Conservation (phyloP, 2,888 invertebrate species). For the Orthonevra nobilis region DNA sequence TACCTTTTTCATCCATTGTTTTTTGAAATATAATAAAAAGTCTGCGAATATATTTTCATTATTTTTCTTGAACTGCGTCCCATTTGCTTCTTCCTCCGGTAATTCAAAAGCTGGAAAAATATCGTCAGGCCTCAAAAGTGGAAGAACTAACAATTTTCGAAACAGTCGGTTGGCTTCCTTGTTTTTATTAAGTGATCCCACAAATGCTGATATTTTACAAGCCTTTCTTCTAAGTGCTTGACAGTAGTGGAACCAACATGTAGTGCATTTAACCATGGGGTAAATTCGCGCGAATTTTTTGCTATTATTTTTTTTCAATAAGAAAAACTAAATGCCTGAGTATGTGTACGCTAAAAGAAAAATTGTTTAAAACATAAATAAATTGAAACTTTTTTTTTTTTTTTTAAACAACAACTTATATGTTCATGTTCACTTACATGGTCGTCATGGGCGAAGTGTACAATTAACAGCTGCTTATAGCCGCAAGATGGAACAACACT, state of each 20-base stretch:
- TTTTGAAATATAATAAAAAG: too few relatives aligned
- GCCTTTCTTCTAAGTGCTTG: constrained; percentile 1
- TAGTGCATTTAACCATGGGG: background rate
- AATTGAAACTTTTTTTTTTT: too few relatives aligned
- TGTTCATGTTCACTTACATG: too few relatives aligned
- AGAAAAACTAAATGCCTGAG: constrained; percentile 1
- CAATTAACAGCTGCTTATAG: constrained; percentile 3
- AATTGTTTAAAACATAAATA: too few relatives aligned
- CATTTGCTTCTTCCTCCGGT: background rate
- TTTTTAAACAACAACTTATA: too few relatives aligned
- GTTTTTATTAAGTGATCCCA: background rate
- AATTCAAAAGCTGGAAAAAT: background rate
- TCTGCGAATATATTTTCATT: background rate
- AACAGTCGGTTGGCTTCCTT: constrained; percentile 1
- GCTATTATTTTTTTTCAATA: background rate
- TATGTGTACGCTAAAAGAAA: too few relatives aligned
- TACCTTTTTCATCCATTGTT: too few relatives aligned
- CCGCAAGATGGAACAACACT: too few relatives aligned
- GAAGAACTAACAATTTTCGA: constrained; percentile 2
- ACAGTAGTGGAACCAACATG: constrained; percentile 9
- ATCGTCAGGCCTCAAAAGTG: constrained; percentile 2
- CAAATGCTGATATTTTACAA: background rate
- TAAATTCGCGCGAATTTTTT: background rate
- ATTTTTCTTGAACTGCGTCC: background rate
- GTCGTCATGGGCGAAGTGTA: too few relatives aligned